These are phyloP conservation scores for Anser brachyrhynchus DNA, from an alignment of 2,113 vertebrate species.

Conservation along the genomic window DNA sequence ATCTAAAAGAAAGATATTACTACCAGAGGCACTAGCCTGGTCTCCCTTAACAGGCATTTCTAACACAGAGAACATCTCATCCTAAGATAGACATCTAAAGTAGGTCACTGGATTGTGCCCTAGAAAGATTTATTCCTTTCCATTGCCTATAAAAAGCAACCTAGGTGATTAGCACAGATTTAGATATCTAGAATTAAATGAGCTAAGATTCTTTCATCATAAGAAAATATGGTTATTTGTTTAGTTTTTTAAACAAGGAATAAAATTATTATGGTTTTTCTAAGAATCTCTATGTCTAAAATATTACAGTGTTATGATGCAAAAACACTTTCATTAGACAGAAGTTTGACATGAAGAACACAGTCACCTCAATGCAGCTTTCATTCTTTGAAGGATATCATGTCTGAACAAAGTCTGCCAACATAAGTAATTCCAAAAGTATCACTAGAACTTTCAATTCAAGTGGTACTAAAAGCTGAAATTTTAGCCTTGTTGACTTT, in stretches of 20 bases:
- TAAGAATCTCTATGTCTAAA: background rate
- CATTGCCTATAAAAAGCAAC: conserved; percentile 28
- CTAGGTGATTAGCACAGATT: conserved; percentile 11
- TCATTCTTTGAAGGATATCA: background rate
- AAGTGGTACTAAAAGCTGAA: background rate
- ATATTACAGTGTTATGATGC: background rate
- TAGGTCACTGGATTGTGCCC: conserved; percentile 28
- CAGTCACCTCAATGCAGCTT: background rate
- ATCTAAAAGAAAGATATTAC: background rate
- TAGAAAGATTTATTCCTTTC: conserved; percentile 44
- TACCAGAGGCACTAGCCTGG: background rate
- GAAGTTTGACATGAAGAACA: background rate
- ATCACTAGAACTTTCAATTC: background rate
- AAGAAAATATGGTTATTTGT: background rate
- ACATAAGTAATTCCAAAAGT: background rate
- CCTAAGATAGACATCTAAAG: conserved; percentile 24
- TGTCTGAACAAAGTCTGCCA: background rate
- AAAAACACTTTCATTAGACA: background rate
- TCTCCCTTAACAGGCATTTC: background rate
- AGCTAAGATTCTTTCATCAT: background rate
- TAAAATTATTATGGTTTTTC: background rate
- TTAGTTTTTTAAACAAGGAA: conserved; percentile 34
- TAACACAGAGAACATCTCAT: background rate
- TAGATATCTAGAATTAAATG: conserved; percentile 1
- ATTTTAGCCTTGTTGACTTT: background rate